These are phyloP conservation scores for Forficula auricularia DNA, from an alignment of 1,140 invertebrate species.

Conservation along the genomic window DNA sequence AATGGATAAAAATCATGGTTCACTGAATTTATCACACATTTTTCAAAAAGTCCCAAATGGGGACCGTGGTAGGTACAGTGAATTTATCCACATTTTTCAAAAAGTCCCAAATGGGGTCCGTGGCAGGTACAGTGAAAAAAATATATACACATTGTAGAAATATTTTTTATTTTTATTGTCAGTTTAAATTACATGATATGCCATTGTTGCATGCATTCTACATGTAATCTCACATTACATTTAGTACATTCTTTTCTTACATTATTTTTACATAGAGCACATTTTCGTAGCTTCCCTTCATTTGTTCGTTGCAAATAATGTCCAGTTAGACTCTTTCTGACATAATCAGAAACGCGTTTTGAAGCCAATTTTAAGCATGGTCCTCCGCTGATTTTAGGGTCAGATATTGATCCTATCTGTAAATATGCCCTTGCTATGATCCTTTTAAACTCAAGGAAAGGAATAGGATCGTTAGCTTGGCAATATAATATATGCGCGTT, in stretches of 20 bases:
- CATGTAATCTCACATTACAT: constrained; percentile 9
- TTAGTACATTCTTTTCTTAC: constrained; percentile 14
- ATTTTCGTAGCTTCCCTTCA: constrained; percentile 14
- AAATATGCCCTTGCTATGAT: constrained; percentile 12
- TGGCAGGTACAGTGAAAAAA: too few relatives aligned
- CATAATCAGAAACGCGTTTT: constrained; percentile 7
- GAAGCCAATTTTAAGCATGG: constrained; percentile 5
- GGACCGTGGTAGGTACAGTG: too few relatives aligned
- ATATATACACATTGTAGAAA: too few relatives aligned
- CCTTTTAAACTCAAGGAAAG: constrained; percentile 12
- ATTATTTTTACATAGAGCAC: constrained; percentile 15
- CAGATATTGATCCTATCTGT: constrained; percentile 11
- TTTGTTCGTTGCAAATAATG: constrained; percentile 12
- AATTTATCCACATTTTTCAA: too few relatives aligned
- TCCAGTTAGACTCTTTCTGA: constrained; percentile 8
- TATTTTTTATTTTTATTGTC: too few relatives aligned
- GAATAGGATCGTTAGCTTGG: constrained; percentile 12
- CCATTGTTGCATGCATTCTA: constrained; percentile 6
- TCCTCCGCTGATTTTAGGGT: constrained; percentile 10
- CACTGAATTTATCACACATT: too few relatives aligned
- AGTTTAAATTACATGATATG: too few relatives aligned
- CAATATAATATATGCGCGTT: constrained; percentile 13
- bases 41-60: too few relatives aligned
- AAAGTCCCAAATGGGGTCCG: too few relatives aligned
- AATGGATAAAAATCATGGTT: too few relatives aligned